Percentiles rank a stretch among this genome's conserved stretches.
These are phyloP conservation scores for Myrmophylax atrothorax DNA, from an alignment of 2,113 vertebrate genomes.

Conservation along the genomic window DNA sequence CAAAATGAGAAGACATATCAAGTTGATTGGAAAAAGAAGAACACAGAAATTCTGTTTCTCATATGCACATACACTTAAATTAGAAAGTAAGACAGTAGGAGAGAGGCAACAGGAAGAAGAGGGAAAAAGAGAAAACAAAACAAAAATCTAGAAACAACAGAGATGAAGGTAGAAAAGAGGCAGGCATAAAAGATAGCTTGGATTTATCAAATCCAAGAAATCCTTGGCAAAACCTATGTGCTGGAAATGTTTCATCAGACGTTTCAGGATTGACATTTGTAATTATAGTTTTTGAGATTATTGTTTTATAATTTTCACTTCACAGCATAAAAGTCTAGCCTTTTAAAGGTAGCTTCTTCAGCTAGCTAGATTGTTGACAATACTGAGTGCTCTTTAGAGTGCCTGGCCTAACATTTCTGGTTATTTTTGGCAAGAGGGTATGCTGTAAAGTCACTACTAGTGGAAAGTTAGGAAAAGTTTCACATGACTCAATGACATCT, in stretches of 20 bases:
- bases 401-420: neutral
- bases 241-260: neutral
- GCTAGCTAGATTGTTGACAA: neutral
- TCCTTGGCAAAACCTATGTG: neutral
- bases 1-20: fast-evolving
- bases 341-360: neutral
- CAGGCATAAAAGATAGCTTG: neutral
- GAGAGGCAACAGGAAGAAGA: neutral
- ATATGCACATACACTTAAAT: neutral
- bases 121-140: neutral
- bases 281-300: neutral
- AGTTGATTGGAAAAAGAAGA: neutral
- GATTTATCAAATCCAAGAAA: neutral
- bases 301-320: neutral
- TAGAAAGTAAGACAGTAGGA: neutral
- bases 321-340: neutral
- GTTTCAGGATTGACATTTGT: neutral
- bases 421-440: neutral
- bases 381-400: neutral
- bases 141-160: neutral
- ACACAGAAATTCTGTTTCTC: neutral
- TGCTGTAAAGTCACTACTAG: neutral
- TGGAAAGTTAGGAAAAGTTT: neutral
- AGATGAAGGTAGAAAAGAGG: neutral
- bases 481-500: neutral